Percentiles rank a stretch among this genome's conserved stretches.
Evolutionary conservation across 2,113 vertebrate species (phyloP).

Genomic region (Corydoras sp.): DNA sequence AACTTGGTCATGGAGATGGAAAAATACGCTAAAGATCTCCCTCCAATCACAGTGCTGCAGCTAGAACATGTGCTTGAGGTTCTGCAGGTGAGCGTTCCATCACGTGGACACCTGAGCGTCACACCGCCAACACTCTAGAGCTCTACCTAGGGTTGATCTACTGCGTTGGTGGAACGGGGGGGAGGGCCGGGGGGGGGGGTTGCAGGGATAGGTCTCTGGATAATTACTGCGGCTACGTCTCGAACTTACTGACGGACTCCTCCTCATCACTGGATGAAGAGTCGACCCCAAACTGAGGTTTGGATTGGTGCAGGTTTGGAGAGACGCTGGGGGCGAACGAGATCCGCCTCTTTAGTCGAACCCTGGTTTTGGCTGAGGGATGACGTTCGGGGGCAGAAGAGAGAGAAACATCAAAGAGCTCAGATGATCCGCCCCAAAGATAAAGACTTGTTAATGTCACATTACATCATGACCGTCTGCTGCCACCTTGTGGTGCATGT

Average conservation of each 20-base stretch:
- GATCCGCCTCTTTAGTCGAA: conserved; percentile 74
- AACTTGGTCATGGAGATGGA: conserved; percentile 36
- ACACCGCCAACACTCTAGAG: not conserved
- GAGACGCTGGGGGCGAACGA: conserved; percentile 91
- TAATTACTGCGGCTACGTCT: not conserved
- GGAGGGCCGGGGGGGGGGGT: not conserved
- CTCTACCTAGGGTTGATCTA: not conserved
- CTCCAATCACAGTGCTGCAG: conserved; percentile 5
- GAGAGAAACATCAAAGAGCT: conserved; percentile 25
- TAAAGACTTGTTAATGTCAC: too few relatives aligned
- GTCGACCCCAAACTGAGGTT: conserved; percentile 77
- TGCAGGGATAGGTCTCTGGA: not conserved
- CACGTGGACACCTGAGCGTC: too few relatives aligned
- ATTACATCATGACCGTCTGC: too few relatives aligned
- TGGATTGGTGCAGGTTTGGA: conserved; percentile 85
- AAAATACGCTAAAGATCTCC: conserved; percentile 29
- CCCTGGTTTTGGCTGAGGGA: conserved; percentile 63
- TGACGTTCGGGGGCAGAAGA: conserved; percentile 43
- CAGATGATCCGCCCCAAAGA: too few relatives aligned
- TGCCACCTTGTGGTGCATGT: too few relatives aligned
- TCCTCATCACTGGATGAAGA: conserved; percentile 90
- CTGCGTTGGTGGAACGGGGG: not conserved
- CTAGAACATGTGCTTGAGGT: not conserved
- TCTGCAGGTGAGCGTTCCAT: too few relatives aligned
- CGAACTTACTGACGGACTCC: conserved; percentile 80